These are phyloP conservation scores for Maniola jurtina DNA, from an alignment of 1,140 invertebrate species.

Conservation along the genomic window DNA sequence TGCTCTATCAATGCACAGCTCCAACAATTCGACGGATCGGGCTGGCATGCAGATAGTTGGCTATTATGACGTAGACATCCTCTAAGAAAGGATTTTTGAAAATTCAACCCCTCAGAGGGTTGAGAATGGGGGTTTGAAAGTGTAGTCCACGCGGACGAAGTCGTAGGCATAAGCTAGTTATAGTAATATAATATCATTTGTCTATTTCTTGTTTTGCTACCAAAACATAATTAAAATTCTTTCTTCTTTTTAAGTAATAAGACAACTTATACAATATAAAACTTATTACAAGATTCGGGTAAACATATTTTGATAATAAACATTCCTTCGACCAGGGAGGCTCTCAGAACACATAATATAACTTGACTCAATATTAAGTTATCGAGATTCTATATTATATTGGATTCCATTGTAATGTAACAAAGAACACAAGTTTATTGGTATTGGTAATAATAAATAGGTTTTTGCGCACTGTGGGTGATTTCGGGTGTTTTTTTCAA, in stretches of 20 bases:
- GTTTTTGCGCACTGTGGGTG: neutral
- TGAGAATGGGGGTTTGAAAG: no score
- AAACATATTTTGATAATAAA: constrained; percentile 27
- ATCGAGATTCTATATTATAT: constrained; percentile 19
- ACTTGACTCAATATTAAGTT: constrained; percentile 20
- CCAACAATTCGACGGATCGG: no score
- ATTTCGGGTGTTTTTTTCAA: neutral
- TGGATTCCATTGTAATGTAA: constrained; percentile 10
- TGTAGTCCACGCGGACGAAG: no score
- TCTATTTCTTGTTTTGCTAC: no score
- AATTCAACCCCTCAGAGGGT: no score
- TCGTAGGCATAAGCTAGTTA: no score
- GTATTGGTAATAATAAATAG: neutral
- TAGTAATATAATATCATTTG: no score
- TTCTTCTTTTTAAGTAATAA: neutral
- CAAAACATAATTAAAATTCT: neutral
- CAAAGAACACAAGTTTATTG: neutral
- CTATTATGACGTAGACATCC: no score
- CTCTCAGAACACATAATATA: neutral
- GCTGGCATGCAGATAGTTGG: no score
- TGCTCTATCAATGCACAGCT: no score
- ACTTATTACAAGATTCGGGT: constrained; percentile 7
- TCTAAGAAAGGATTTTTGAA: no score
- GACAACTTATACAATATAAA: neutral
- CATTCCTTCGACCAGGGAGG: constrained; percentile 6